Conservation (phyloP, 1,140 invertebrate species). For the Ctenoplectra terminalis region DNA sequence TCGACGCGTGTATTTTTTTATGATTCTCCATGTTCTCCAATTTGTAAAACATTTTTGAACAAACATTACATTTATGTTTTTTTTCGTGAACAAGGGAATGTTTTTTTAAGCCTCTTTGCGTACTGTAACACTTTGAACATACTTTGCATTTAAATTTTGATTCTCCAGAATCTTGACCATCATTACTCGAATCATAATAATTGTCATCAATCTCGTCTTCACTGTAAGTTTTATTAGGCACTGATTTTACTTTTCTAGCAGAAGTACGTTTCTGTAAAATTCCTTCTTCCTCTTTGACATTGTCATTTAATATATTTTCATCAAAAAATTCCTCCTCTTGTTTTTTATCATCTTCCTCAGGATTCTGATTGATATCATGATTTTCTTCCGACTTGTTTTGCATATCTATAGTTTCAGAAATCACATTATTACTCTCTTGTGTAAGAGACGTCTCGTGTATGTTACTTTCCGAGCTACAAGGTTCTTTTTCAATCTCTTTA, state of each 20-base stretch:
- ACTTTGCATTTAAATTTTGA: conserved; percentile 77
- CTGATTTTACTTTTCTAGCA: conserved; percentile 70
- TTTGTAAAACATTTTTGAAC: conserved; percentile 78
- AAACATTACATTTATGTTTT: conserved; percentile 76
- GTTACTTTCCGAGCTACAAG: conserved; percentile 37
- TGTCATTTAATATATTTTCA: conserved; percentile 51
- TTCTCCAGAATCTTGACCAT: conserved; percentile 67
- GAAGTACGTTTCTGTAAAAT: conserved; percentile 70
- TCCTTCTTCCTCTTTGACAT: conserved; percentile 47
- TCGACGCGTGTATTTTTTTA: conserved; percentile 72
- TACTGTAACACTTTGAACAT: conserved; percentile 75
- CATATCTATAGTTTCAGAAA: conserved; percentile 35
- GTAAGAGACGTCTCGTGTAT: conserved; percentile 45
- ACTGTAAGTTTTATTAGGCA: conserved; percentile 67
- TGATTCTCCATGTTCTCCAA: conserved; percentile 78
- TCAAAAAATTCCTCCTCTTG: conserved; percentile 53
- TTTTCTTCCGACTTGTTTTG: conserved; percentile 47
- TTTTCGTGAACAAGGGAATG: conserved; percentile 78
- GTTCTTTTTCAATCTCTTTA: conserved; percentile 62
- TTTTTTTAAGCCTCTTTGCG: conserved; percentile 79
- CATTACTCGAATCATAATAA: conserved; percentile 70
- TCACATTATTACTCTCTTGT: conserved; percentile 25
- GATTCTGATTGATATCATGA: conserved; percentile 34
- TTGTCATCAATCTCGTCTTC: conserved; percentile 72
- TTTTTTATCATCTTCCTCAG: conserved; percentile 30